Conservation (phyloP, 2,888 invertebrate genomes). For the Cheilosia scutellata region DNA sequence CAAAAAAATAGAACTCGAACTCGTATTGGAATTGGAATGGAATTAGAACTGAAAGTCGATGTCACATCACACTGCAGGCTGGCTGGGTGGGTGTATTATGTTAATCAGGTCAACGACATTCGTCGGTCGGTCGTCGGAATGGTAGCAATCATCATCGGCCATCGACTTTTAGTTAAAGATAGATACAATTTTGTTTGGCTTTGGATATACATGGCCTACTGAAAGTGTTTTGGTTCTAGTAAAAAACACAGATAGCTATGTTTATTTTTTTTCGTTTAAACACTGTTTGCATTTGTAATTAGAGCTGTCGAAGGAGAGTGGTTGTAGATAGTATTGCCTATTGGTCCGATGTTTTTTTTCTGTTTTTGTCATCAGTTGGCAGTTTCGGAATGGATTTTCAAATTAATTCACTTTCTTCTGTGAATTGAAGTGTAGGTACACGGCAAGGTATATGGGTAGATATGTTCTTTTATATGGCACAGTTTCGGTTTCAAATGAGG, state of each 20-base stretch:
- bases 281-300: constrained; percentile 63
- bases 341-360: background rate
- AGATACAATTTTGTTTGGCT: constrained; percentile 56
- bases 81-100: constrained; percentile 79
- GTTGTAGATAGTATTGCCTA: constrained; percentile 26
- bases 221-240: constrained; percentile 39
- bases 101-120: constrained; percentile 82
- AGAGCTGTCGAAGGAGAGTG: constrained; percentile 34
- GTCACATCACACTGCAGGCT: constrained; percentile 24
- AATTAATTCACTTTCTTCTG: constrained; percentile 29
- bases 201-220: constrained; percentile 48
- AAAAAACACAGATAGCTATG: constrained; percentile 20
- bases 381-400: constrained; percentile 27
- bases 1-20: constrained; percentile 47
- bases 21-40: constrained; percentile 46
- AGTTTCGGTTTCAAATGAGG: background rate
- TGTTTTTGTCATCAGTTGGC: background rate
- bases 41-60: constrained; percentile 54
- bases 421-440: constrained; percentile 2
- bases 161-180: constrained; percentile 53
- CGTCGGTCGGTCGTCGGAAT: constrained; percentile 25
- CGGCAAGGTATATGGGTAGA: background rate
- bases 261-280: constrained; percentile 4
- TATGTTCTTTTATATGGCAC: background rate
- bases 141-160: constrained; percentile 54